phyloP scores from a whole-genome alignment of 23 tunicate genomes.

The Botrylloides violaceus region DNA sequence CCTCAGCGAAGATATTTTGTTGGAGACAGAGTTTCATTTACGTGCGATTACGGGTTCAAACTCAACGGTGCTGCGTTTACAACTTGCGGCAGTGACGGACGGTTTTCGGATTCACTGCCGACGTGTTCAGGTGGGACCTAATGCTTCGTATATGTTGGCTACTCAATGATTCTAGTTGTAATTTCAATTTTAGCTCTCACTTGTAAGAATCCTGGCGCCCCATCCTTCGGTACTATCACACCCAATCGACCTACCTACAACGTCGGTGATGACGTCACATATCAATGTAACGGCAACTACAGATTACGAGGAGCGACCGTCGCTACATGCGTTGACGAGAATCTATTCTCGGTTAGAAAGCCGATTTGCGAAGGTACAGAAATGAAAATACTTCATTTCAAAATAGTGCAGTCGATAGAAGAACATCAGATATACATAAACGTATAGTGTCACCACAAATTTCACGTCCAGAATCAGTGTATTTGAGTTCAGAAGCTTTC shows the following conservation, averaged over 20 bases:
- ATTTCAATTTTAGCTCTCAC: slow-evolving; percentile 10
- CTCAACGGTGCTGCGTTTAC: slow-evolving; percentile 10
- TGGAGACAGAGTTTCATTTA: slow-evolving; percentile 19
- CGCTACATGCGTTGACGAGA: slow-evolving; percentile 7
- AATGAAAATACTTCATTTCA: no score
- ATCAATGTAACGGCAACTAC: slow-evolving; percentile 20
- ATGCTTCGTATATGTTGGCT: no score
- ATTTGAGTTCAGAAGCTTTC: neutral
- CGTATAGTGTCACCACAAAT: no score
- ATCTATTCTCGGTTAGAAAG: slow-evolving; percentile 10
- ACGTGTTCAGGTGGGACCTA: slow-evolving; percentile 14
- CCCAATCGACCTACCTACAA: neutral
- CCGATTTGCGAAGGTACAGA: slow-evolving; percentile 29
- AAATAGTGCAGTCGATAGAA: no score
- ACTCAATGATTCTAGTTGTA: no score
- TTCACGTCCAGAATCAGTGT: no score
- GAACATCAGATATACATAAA: no score
- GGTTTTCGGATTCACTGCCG: slow-evolving; percentile 7
- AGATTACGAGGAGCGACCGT: slow-evolving; percentile 16
- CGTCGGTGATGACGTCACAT: slow-evolving; percentile 20
- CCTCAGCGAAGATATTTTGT: neutral
- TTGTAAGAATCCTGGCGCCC: slow-evolving; percentile 9
- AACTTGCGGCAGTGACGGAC: slow-evolving; percentile 12
- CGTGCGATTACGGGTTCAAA: slow-evolving; percentile 20
- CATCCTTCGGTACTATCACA: slow-evolving; percentile 6